Conservation (phyloP, 1,140 invertebrate species). For the Heliconius melpomene region DNA sequence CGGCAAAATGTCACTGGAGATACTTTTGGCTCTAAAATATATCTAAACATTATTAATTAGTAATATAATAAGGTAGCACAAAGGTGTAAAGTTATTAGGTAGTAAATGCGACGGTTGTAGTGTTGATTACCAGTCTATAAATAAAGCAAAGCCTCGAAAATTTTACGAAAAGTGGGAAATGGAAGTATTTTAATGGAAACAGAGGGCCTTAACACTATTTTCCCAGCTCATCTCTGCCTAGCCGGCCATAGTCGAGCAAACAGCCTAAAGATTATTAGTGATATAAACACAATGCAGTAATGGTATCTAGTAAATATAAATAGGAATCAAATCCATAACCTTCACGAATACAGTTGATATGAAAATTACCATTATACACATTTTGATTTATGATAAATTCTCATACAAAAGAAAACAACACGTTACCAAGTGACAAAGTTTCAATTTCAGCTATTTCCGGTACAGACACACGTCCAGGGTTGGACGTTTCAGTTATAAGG, state of each 20-base stretch:
- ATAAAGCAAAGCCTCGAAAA: background rate
- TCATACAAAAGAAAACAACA: background rate
- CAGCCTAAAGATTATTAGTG: too few species aligned
- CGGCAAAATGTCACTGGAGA: constrained; percentile 95
- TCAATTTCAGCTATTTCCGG: constrained; percentile 87
- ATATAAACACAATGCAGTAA: too few species aligned
- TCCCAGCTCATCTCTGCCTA: too few species aligned
- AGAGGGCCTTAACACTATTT: too few species aligned
- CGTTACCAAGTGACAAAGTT: constrained; percentile 85
- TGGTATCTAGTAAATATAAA: too few species aligned
- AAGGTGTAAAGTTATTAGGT: too few species aligned
- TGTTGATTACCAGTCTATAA: background rate
- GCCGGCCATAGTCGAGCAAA: too few species aligned
- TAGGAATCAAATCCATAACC: background rate
- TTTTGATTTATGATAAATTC: too few species aligned
- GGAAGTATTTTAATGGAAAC: too few species aligned
- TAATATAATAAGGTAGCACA: too few species aligned
- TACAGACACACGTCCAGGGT: constrained; percentile 82
- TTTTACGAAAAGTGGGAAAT: too few species aligned
- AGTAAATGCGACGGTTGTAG: background rate
- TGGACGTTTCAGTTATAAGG: constrained; percentile 92
- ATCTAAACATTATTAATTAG: background rate
- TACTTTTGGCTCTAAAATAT: constrained; percentile 89
- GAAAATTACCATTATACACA: too few species aligned
- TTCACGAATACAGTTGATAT: background rate